Evolutionary conservation across 2,888 invertebrate species (phyloP).

Genomic region (Amaurobius ferox): DNA sequence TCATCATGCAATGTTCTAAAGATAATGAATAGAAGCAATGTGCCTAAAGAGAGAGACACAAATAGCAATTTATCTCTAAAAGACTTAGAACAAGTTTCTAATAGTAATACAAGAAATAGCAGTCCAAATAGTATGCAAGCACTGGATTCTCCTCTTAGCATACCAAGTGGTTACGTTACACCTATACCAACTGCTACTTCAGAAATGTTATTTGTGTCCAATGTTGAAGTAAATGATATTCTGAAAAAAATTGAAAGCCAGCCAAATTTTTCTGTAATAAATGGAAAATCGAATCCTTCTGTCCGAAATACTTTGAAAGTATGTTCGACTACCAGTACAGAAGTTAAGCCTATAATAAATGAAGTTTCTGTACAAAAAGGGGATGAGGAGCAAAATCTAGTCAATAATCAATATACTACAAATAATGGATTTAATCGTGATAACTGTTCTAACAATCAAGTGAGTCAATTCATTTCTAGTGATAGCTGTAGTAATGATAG

Average conservation of each 20-base stretch:
- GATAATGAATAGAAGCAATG: conserved; percentile 23
- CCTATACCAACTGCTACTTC: conserved; percentile 20
- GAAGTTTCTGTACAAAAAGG: too few relatives aligned
- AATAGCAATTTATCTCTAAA: background rate
- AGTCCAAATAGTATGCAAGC: conserved; percentile 23
- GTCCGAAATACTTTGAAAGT: too few relatives aligned
- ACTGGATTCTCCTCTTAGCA: conserved; percentile 37
- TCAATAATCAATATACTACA: too few relatives aligned
- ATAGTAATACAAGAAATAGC: conserved; percentile 19
- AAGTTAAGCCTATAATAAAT: too few relatives aligned
- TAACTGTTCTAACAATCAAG: background rate
- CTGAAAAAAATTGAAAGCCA: conserved; percentile 27
- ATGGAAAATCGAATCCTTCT: too few relatives aligned
- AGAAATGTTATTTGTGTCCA: conserved; percentile 33
- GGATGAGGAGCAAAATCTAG: too few relatives aligned
- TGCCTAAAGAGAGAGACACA: background rate
- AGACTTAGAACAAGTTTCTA: background rate
- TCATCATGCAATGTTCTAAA: conserved; percentile 21
- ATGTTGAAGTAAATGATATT: conserved; percentile 21
- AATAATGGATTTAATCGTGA: too few relatives aligned
- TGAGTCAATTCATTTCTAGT: background rate
- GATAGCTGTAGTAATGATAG: conserved; percentile 47
- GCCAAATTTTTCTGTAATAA: background rate
- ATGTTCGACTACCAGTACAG: too few relatives aligned
- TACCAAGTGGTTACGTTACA: conserved; percentile 41